Evolutionary conservation across 1,140 invertebrate genomes (phyloP).

Genomic region (Philotrypesis tridentata): DNA sequence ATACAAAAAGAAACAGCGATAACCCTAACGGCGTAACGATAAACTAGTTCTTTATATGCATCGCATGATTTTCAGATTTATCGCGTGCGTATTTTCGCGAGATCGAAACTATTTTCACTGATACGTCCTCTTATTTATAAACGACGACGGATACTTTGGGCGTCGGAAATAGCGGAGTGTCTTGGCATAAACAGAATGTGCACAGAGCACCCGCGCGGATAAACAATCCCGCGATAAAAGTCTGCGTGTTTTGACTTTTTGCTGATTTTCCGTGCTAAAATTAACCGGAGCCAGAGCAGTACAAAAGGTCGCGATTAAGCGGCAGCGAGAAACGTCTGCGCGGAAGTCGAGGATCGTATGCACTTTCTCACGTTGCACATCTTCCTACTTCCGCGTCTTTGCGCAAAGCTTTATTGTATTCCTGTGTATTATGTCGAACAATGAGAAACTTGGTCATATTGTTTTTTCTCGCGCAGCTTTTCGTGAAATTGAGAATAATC

Average conservation of each 20-base stretch:
- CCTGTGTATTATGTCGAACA: too few relatives aligned
- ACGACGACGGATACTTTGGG: too few relatives aligned
- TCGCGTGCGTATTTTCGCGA: neutral
- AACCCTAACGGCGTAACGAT: neutral
- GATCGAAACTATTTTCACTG: too few relatives aligned
- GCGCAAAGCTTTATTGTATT: too few relatives aligned
- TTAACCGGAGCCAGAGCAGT: too few relatives aligned
- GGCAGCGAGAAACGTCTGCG: neutral
- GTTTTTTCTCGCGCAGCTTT: too few relatives aligned
- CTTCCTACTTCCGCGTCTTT: neutral
- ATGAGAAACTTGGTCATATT: too few relatives aligned
- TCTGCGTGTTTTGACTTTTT: neutral
- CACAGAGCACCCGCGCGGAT: neutral
- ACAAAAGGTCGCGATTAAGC: neutral
- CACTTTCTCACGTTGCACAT: neutral
- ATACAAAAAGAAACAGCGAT: neutral
- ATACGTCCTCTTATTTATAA: too few relatives aligned
- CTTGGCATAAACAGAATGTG: neutral
- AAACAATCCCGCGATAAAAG: neutral
- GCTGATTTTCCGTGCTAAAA: neutral
- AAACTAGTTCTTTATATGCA: neutral
- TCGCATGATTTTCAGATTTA: neutral
- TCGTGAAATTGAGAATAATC: too few relatives aligned
- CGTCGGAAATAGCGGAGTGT: neutral
- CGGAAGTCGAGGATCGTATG: conserved; percentile 1